Percentiles rank a stretch among this genome's conserved stretches.
Conservation (phyloP, 2,113 vertebrate species). For the Pelmatolapia mariae region DNA sequence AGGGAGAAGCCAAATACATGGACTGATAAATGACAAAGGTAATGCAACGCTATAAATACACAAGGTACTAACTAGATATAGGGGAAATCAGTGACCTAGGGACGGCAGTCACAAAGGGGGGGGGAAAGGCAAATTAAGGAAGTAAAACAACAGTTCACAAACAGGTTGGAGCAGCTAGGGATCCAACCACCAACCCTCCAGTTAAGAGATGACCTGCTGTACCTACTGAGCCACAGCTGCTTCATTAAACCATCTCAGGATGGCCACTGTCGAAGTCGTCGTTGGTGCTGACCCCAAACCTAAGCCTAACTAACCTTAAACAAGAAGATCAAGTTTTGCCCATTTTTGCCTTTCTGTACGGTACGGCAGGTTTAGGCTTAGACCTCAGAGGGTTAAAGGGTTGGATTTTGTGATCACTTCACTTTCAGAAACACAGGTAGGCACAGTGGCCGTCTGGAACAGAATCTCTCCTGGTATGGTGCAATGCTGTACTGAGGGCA, state of each 20-base stretch:
- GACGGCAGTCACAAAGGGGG: background rate
- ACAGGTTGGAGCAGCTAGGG: background rate
- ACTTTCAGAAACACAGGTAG: background rate
- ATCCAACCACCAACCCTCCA: background rate
- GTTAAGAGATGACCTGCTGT: background rate
- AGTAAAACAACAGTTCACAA: background rate
- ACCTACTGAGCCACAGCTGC: background rate
- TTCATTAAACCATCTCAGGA: background rate
- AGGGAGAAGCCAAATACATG: background rate
- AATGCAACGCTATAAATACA: background rate
- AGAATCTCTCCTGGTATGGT: background rate
- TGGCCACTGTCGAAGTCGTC: background rate
- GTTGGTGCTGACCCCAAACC: background rate
- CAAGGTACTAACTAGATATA: background rate
- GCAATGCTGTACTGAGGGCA: background rate
- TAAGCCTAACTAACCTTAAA: background rate
- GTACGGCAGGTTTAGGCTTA: background rate
- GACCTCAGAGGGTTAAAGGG: background rate
- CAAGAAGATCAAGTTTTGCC: background rate
- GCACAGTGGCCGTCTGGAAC: background rate
- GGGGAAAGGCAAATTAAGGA: background rate
- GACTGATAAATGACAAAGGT: background rate
- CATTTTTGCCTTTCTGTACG: background rate
- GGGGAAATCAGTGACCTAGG: background rate
- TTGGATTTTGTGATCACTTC: background rate